Base-by-base conservation (phyloP, 2,113 vertebrate genomes). In the Phylloscopus trochilus region DNA sequence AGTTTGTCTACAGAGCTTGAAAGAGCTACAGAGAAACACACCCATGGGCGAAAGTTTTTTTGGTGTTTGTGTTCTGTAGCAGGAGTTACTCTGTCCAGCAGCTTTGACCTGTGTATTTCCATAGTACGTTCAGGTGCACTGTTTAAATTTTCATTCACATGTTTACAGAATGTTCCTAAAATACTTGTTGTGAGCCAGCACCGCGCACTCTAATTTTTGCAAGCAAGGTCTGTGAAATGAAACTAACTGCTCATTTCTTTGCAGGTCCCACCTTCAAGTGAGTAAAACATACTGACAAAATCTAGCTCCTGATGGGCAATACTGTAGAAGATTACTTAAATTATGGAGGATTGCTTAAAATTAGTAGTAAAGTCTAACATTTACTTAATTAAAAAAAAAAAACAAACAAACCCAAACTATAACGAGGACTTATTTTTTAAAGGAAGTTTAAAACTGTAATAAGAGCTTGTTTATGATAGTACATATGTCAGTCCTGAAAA, bases 191-290 rank as follows among this genome's bases (percentile, higher is more conserved):
- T 77, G 70, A 86, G 59, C 22, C 23, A 23, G 86, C 9, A 10
- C n/a, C 15, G 1, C 24, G 66, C 70, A n/a, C 77, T 78, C 76
- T 89, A 19, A 69, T 77, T 95, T 75, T 95, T 84, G 56, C 44
- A 59, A 24, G 44, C 47, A 35, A 21, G 9, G 30, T 73, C 87
- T 88, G 47, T 77, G 63, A 91, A 93, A 53, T 64, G 66, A 89
- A 96, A 94, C 58, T 69, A 74, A 86, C 78, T 2, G 6, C 53
- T 96, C 17, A 30, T 87, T 96, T 94, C 88, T 41, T 81, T 94
- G 22, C 83, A 96, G 87, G 90, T 87, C 78, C 30, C 59, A 86
- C 92, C 30, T 56, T 89, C 73, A 44, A 77, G 72, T 47, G 86
- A 95, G 62, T 85, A 23, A 17, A 81, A 10, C 46, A 2, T 60